Evolutionary conservation across 23 tunicate species (phyloP), one percentile per base, ranked within the genome.

Genomic region (Trididemnum miniatum): DNA sequence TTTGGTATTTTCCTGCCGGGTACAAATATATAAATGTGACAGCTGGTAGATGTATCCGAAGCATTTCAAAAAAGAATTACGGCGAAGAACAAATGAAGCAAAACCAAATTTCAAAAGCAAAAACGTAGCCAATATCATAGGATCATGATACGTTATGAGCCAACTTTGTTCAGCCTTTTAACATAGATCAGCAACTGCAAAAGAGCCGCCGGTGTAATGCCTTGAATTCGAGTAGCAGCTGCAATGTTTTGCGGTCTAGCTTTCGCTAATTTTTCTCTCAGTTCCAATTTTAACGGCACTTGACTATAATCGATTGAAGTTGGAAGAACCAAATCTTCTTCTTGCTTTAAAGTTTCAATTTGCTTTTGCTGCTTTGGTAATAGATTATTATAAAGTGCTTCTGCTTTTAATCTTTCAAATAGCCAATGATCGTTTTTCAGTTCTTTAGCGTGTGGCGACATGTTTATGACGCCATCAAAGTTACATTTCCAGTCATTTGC

Each of bases 191-290:
- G 35, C 75, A 93, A 59, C n/a, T 81, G 74, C 28, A 93, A 71
- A 0, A 93, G 57, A 20, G 93, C 86, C 36, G 98, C 74, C 1
- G 98, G 98, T 0, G 98, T 93, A 49, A 93, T 80, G 64, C 98
- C 98, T 66, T 88, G 98, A 27, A 93, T 80, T 66, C 98, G 59
- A 2, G 87, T 67, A 20, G 98, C 98, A 20, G 98, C 98, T 2
- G 98, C 98, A 52, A 93, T 80, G 32, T 93, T 93, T 39, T 62
- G 71, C 0, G 98, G 98, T 66, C 89, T 59, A 1, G 93, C 82
- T 66, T 76, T 71, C 2, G 93, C 87, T 24, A 93, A 87, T 77
- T 93, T 93, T 77, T 93, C 98, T 34, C 93, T 81, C 0, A 93
- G 27, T 84, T 93, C 98, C 34, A 84, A 65, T 62, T 88, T 88